Base-by-base conservation (phyloP, 1,140 invertebrate species). In the Drosophila triauraria region DNA sequence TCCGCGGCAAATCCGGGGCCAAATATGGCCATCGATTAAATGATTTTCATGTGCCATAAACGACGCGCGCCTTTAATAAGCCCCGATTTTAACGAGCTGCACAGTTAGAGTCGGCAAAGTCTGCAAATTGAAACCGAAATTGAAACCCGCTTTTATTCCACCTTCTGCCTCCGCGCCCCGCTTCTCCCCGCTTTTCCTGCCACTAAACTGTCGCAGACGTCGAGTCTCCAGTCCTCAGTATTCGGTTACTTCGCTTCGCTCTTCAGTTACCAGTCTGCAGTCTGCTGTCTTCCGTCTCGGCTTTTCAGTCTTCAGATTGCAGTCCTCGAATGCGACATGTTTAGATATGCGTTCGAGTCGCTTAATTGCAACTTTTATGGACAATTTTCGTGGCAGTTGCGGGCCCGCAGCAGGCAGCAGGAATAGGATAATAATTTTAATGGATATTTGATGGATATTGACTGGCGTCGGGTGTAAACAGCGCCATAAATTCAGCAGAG, bases 31-130 rank as follows among this genome's bases (percentile, higher is more conserved):
- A 83, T 75, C 83, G 83, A 87, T 87, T 87, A 87, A 87, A 88
- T 84, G 80, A 88, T 87, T 87, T 87, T 87, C 84, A 87, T 87
- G 84, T 84, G 84, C 84, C 84, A 87, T 87, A 87, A 87, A 87
- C 84, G 84, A 88, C 78, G 84, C 82, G 84, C 75, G 84, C 84
- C 84, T 87, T 88, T 87, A 87, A 87, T 87, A 87, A 87, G 80
- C 80, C 80, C 74, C 72, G 61, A 53, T 59, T 88, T 88, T 87
- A 87, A 87, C 84, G 80, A 87, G 84, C 84, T 87, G 76, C 84
- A 38, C 35, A 38, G 35, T 38, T 12, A 38, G 10, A 67, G 75
- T 56, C 46, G 50, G 30, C 13, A 42, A 40, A 67, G 60, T 67
- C 65, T 53, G 62, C 58, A 80, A 68, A 81, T 69, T 61, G 62